Conservation (phyloP, 2,888 invertebrate genomes). For the Polydesmus complanatus region DNA sequence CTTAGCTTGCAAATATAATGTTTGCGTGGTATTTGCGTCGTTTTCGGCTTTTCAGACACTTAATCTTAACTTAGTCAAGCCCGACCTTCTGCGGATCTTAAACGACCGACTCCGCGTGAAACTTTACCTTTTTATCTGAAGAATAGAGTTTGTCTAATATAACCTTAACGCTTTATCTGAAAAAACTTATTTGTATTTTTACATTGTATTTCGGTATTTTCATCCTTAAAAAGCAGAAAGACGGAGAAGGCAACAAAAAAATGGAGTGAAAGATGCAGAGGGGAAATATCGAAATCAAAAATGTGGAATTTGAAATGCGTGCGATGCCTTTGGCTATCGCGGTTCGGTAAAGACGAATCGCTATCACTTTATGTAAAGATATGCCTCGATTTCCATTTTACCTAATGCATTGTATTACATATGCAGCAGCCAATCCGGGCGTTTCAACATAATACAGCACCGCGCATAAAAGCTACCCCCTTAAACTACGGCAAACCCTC, state of each 20-base stretch:
- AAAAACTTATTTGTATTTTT: not conserved
- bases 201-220: too few species aligned
- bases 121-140: not conserved
- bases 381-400: too few species aligned
- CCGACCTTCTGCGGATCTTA: too few species aligned
- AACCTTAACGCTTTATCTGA: not conserved
- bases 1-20: not conserved
- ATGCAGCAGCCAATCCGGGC: too few species aligned
- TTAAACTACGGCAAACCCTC: too few species aligned
- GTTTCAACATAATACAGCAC: too few species aligned
- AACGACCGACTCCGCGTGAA: not conserved
- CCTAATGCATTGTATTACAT: too few species aligned
- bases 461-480: not conserved
- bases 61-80: too few species aligned
- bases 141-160: not conserved
- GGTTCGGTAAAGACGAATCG: not conserved
- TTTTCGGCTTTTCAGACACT: not conserved
- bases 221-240: not conserved
- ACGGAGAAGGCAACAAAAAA: too few species aligned
- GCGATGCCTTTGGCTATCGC: not conserved
- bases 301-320: not conserved
- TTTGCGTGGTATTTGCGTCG: not conserved
- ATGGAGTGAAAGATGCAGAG: too few species aligned
- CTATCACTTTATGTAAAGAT: not conserved
- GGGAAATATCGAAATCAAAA: not conserved